Evolutionary conservation across 2,113 vertebrate genomes (phyloP).

Genomic region (Tichodroma muraria): DNA sequence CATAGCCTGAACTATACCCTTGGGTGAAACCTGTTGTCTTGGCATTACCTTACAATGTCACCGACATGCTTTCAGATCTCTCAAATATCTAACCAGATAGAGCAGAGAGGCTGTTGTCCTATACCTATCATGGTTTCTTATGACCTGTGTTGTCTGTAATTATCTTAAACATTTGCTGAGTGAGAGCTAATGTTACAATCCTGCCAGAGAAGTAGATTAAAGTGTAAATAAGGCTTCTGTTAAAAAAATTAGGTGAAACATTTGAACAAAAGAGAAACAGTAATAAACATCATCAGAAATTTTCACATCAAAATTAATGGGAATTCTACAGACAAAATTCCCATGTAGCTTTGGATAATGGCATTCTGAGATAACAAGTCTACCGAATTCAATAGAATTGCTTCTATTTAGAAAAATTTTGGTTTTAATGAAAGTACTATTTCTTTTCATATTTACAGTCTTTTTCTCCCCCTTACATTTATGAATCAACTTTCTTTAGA

Average conservation of each 20-base stretch:
- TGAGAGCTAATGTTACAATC: background rate
- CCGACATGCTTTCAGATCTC: rapidly evolving
- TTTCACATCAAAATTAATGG: background rate
- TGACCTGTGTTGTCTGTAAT: background rate
- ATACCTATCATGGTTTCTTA: background rate
- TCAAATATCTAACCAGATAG: background rate
- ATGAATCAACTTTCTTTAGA: background rate
- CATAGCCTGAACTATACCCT: background rate
- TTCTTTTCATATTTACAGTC: background rate
- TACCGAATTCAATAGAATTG: background rate
- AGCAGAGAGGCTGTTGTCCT: background rate
- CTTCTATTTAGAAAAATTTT: background rate
- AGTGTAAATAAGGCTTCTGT: background rate
- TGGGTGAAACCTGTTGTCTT: background rate
- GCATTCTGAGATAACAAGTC: background rate
- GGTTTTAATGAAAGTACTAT: background rate
- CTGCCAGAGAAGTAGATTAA: background rate
- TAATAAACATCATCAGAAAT: background rate
- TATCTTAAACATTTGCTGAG: background rate
- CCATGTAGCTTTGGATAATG: background rate
- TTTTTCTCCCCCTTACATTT: background rate
- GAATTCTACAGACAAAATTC: background rate
- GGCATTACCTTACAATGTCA: background rate
- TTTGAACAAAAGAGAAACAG: background rate
- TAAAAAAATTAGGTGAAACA: background rate